phyloP scores from a whole-genome alignment of 2,113 vertebrate species.

The Stegastes partitus region DNA sequence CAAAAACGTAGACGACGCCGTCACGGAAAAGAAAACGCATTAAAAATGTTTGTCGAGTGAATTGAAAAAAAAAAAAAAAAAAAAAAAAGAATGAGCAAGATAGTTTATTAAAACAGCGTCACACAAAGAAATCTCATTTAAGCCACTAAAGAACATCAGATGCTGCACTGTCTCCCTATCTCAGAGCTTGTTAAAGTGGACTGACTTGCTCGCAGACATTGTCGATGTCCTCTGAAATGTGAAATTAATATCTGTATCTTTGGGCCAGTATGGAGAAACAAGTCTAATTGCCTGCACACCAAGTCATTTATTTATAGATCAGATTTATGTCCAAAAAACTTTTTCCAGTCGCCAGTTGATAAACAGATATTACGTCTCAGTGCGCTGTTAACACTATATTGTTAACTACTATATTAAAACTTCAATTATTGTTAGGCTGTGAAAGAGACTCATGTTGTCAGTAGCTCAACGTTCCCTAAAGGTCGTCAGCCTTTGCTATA shows the following conservation, averaged over 20 bases:
- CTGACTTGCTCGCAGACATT: slow-evolving; percentile 69
- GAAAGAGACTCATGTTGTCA: neutral
- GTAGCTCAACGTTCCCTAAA: neutral
- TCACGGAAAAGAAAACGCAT: neutral
- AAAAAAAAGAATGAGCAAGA: slow-evolving; percentile 15
- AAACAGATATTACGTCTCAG: slow-evolving; percentile 39
- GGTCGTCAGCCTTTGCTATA: neutral
- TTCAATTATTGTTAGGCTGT: neutral
- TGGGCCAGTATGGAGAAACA: slow-evolving; percentile 60
- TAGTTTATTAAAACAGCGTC: slow-evolving; percentile 5
- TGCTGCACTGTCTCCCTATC: slow-evolving; percentile 32
- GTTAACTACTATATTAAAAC: neutral
- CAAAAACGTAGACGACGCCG: neutral
- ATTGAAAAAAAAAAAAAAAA: neutral
- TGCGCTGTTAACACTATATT: neutral
- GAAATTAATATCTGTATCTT: slow-evolving; percentile 84
- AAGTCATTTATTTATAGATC: slow-evolving; percentile 74
- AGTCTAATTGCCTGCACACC: slow-evolving; percentile 61
- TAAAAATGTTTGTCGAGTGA: slow-evolving; percentile 13
- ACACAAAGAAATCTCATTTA: slow-evolving; percentile 49
- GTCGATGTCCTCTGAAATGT: slow-evolving; percentile 80
- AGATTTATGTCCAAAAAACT: slow-evolving; percentile 65
- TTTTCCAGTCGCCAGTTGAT: slow-evolving; percentile 40
- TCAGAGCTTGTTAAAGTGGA: slow-evolving; percentile 55
- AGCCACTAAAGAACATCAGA: slow-evolving; percentile 54